Evolutionary conservation across 2,888 invertebrate species (phyloP).

Genomic region (Sisyra nigra): DNA sequence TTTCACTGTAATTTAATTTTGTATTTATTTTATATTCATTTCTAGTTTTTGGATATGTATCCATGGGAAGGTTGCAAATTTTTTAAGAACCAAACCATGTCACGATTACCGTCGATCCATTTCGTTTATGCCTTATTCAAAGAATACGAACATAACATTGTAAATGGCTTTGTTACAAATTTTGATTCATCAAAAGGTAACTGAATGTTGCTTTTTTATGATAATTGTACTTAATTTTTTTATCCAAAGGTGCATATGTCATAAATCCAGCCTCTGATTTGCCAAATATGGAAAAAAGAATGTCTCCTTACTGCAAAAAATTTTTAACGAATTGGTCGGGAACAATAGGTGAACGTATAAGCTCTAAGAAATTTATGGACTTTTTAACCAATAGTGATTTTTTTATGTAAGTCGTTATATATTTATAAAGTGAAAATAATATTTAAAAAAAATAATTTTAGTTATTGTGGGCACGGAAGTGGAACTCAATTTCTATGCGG

Average conservation of each 20-base stretch:
- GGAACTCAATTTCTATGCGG: constrained; percentile 41
- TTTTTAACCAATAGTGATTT: constrained; percentile 20
- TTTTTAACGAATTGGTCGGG: constrained; percentile 32
- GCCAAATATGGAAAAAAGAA: constrained; percentile 27
- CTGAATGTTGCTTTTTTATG: neutral
- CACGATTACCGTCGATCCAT: constrained; percentile 58
- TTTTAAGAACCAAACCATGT: constrained; percentile 47
- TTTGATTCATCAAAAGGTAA: constrained; percentile 26
- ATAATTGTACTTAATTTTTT: constrained; percentile 1
- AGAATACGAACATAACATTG: constrained; percentile 37
- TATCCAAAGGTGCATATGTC: constrained; percentile 32
- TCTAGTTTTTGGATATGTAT: constrained; percentile 52
- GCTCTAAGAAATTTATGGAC: constrained; percentile 30
- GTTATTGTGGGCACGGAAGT: constrained; percentile 54
- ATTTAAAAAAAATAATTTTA: constrained; percentile 18
- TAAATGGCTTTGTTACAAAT: constrained; percentile 36
- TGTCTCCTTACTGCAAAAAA: constrained; percentile 30
- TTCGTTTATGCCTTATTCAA: constrained; percentile 45
- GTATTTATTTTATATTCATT: too few relatives aligned
- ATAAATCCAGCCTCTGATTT: constrained; percentile 50
- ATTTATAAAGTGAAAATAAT: neutral
- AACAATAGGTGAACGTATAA: constrained; percentile 31
- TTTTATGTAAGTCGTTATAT: too few relatives aligned
- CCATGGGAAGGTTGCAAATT: constrained; percentile 65
- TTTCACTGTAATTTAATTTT: too few relatives aligned